Evolutionary conservation across 2,797 vertebrate genomes (phyloP), one percentile per base, ranked within the genome.

Genomic region (Chelidonichthys spinosus): DNA sequence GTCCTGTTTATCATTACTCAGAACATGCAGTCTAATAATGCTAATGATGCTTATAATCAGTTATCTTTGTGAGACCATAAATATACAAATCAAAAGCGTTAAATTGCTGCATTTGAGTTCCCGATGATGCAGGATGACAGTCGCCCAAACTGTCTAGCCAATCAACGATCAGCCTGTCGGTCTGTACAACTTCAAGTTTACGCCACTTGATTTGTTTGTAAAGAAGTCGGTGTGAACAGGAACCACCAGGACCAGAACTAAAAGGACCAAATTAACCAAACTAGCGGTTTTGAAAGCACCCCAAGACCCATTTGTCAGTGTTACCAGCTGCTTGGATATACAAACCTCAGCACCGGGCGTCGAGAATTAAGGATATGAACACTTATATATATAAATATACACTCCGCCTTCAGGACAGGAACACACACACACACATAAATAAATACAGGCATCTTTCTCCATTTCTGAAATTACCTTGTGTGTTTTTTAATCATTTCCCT

Each of bases 401-500:
- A 74, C 65, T 82, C 54, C 64, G 82, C 72, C 40, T 74, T 76
- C 18, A 75, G 66, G 25, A 44, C 74, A 65, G 42, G 39, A 70
- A 64, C 72, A 60, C 76, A 70, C 72, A 59, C 53, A 25, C 65
- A 69, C 37, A 53, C 43, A 82, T 18, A 78, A 83, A 89, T 82
- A 85, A 81, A 86, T 73, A 82, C 18, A 71, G 25, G 9, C 55
- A 76, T 11, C 72, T 70, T 74, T 68, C 62, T 50, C 58, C 61
- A 61, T 85, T 76, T 76, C 52, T 77, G 59, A 72, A 83, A 82
- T 77, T 60, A 88, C 73, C 82, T 72, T 84, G 69, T 83, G 61
- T 87, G 65, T 79, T 79, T 89, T 80, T 86, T 84, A 87, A 86
- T 91, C 50, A 86, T 88, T 91, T 88, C 68, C 76, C 78, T 83